Conservation (phyloP, 2,888 invertebrate species). For the Perizoma affinitatum region DNA sequence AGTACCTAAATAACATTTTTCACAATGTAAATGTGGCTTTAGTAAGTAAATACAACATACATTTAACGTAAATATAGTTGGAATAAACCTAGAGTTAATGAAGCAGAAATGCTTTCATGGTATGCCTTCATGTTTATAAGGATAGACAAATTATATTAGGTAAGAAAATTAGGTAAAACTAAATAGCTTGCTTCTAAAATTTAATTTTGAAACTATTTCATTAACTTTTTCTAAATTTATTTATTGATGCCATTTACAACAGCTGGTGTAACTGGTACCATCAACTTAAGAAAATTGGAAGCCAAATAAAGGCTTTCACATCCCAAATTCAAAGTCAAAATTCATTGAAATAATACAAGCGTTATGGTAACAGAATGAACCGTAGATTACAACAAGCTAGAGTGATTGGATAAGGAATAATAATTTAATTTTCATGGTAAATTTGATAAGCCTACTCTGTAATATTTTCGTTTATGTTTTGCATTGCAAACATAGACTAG, state of each 20-base stretch:
- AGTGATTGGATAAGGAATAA: too few species aligned
- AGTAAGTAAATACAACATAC: constrained; percentile 7
- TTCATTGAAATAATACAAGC: too few species aligned
- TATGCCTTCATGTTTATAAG: constrained; percentile 56
- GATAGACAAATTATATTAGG: constrained; percentile 19
- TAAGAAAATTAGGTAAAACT: constrained; percentile 15
- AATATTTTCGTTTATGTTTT: too few species aligned
- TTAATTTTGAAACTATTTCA: too few species aligned
- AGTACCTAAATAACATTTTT: neutral
- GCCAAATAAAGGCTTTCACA: too few species aligned
- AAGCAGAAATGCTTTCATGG: constrained; percentile 50
- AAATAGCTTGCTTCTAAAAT: neutral
- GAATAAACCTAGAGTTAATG: constrained; percentile 25
- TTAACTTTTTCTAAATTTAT: neutral
- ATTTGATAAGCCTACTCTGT: too few species aligned
- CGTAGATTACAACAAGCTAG: too few species aligned
- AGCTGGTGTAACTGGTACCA: neutral
- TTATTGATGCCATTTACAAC: neutral
- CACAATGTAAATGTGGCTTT: constrained; percentile 23
- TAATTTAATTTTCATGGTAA: too few species aligned
- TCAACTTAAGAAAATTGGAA: too few species aligned
- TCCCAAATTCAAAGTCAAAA: too few species aligned
- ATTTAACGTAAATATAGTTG: constrained; percentile 17
- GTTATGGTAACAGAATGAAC: too few species aligned
- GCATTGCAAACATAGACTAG: too few species aligned